phyloP scores from a whole-genome alignment of 2,888 invertebrate genomes.

The Chymomyza procnemis region DNA sequence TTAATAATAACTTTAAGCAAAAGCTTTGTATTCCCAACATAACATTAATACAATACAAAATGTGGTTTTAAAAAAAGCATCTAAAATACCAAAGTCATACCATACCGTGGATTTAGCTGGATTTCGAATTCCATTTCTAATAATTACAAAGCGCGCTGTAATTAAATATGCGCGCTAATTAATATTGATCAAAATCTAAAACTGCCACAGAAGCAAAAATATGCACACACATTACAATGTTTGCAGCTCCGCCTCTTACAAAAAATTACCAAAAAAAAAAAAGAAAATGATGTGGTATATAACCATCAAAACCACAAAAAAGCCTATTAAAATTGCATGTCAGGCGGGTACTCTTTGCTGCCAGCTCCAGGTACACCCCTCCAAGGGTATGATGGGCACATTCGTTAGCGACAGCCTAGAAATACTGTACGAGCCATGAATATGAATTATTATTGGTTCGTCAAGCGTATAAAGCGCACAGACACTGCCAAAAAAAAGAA shows the following conservation, averaged over 20 bases:
- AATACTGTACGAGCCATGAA: conserved; percentile 50
- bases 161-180: conserved; percentile 43
- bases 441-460: conserved; percentile 71
- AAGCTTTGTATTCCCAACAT: too few species aligned
- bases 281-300: neutral
- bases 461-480: conserved; percentile 41
- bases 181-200: conserved; percentile 45
- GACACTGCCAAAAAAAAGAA: conserved; percentile 15
- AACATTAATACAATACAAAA: too few species aligned
- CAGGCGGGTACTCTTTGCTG: neutral
- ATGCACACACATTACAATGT: neutral
- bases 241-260: neutral
- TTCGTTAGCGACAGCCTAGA: conserved; percentile 41
- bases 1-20: too few species aligned
- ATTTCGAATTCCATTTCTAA: neutral
- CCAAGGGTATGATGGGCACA: conserved; percentile 30
- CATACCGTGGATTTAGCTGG: neutral
- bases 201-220: conserved; percentile 19
- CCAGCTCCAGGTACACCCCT: neutral
- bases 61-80: too few species aligned
- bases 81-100: neutral
- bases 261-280: conserved; percentile 5
- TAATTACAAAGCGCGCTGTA: conserved; percentile 6
- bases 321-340: conserved; percentile 21
- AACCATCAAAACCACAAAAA: conserved; percentile 15